Conservation (phyloP, 2,888 invertebrate species). For the Miltochrista miniata region DNA sequence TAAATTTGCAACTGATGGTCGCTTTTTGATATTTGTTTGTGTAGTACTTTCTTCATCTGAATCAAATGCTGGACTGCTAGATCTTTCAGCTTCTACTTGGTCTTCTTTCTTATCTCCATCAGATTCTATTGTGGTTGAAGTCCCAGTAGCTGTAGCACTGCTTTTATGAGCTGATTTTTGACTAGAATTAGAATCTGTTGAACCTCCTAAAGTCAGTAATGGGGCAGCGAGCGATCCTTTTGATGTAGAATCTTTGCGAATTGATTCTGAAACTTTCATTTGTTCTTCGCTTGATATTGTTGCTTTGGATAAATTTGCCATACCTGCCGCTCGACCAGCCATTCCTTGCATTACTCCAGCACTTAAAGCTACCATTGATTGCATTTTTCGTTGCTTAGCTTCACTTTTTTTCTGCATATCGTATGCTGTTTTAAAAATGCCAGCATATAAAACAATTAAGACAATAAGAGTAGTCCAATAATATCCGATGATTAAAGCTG, state of each 20-base stretch:
- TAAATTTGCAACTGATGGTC: slow-evolving; percentile 87
- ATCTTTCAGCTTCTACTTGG: slow-evolving; percentile 87
- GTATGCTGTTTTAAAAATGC: slow-evolving; percentile 98
- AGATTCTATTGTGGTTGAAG: slow-evolving; percentile 81
- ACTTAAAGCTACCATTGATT: slow-evolving; percentile 95
- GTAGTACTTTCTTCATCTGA: slow-evolving; percentile 95
- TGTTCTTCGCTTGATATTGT: slow-evolving; percentile 89
- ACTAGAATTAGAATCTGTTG: slow-evolving; percentile 84
- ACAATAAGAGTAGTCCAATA: slow-evolving; percentile 99
- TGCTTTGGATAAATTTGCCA: slow-evolving; percentile 92
- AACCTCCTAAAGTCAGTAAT: slow-evolving; percentile 68
- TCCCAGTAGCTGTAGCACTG: slow-evolving; percentile 82
- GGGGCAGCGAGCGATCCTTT: slow-evolving; percentile 72
- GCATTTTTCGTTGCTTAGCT: slow-evolving; percentile 97
- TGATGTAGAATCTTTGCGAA: slow-evolving; percentile 68
- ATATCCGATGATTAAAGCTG: slow-evolving; percentile 97
- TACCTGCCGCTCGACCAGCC: slow-evolving; percentile 94
- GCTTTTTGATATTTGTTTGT: slow-evolving; percentile 83
- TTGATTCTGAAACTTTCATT: slow-evolving; percentile 77
- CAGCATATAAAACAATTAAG: slow-evolving; percentile 97
- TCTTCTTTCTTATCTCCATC: slow-evolving; percentile 77
- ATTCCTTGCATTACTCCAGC: slow-evolving; percentile 96
- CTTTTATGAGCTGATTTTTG: slow-evolving; percentile 85
- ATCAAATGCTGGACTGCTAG: slow-evolving; percentile 96
- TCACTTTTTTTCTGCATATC: slow-evolving; percentile 99